Conservation (phyloP, 1,140 invertebrate species). For the Subanguina moxae region DNA sequence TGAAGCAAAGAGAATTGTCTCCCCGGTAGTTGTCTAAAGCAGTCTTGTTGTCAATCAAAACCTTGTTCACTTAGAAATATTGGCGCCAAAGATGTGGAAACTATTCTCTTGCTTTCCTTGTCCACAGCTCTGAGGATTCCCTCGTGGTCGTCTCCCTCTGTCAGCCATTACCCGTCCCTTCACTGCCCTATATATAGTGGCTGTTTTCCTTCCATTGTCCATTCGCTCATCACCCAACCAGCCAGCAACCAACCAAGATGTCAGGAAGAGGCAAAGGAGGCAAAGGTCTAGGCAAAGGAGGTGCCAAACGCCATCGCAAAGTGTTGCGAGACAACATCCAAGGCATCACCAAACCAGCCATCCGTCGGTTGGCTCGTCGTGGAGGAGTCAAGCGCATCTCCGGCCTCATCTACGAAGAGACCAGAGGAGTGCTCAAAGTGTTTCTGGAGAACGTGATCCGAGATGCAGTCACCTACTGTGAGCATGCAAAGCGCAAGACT, state of each 20-base stretch:
- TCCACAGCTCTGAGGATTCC: neutral
- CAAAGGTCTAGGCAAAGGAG: conserved; percentile 69
- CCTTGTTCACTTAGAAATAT: no score
- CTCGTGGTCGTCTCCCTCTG: neutral
- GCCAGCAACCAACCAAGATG: conserved; percentile 15
- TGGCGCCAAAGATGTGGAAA: no score
- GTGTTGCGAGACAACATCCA: conserved; percentile 71
- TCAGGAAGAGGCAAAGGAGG: conserved; percentile 67
- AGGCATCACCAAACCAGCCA: conserved; percentile 70
- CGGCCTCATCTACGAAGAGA: conserved; percentile 69
- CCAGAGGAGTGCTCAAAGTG: conserved; percentile 48
- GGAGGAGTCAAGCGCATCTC: conserved; percentile 75
- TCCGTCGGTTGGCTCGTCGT: conserved; percentile 68
- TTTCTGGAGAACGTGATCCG: conserved; percentile 78
- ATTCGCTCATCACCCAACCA: neutral
- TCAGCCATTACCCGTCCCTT: no score
- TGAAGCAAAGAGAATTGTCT: no score
- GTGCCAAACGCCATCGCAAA: conserved; percentile 69
- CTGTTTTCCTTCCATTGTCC: neutral
- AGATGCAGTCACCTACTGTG: conserved; percentile 77
- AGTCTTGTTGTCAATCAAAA: no score
- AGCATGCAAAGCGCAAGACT: conserved; percentile 77
- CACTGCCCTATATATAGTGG: neutral
- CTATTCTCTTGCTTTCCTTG: no score
- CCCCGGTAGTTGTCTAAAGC: no score